Conservation (phyloP, 2,113 vertebrate genomes). For the Ctenomys sociabilis region DNA sequence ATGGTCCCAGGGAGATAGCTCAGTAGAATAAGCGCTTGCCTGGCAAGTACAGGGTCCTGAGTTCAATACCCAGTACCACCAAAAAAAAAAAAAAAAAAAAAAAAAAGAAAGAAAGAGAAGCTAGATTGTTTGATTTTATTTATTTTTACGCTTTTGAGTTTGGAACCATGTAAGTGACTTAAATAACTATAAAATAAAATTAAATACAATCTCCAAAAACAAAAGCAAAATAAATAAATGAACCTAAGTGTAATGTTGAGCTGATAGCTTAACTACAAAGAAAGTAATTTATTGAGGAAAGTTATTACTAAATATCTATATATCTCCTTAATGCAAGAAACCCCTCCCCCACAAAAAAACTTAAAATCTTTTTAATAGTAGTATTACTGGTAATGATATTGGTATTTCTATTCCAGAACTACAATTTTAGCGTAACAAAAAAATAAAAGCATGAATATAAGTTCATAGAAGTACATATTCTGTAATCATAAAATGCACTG, state of each 20-base stretch:
- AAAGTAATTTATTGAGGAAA: conserved; percentile 31
- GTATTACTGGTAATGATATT: not conserved
- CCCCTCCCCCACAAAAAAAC: not conserved
- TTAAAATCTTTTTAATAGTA: conserved; percentile 47
- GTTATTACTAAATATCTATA: conserved; percentile 6
- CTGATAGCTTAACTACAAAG: conserved; percentile 41
- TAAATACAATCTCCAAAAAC: conserved; percentile 13
- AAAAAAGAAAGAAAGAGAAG: too few species aligned
- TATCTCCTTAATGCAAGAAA: not conserved
- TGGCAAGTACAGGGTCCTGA: too few species aligned
- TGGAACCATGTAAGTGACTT: not conserved
- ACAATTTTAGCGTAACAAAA: conserved; percentile 2
- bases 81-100: too few species aligned
- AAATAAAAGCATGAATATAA: conserved; percentile 1
- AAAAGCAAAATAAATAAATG: conserved; percentile 56
- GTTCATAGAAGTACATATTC: not conserved
- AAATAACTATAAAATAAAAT: conserved; percentile 22
- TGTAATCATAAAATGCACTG: not conserved
- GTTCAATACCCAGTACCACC: too few species aligned
- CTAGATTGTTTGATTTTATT: not conserved
- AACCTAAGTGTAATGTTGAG: conserved; percentile 1
- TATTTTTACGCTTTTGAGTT: not conserved
- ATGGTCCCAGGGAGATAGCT: too few species aligned
- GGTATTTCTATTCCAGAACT: conserved; percentile 26
- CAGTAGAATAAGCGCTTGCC: too few species aligned